These are phyloP conservation scores for Anguilla obscura DNA, from an alignment of 2,797 vertebrate genomes.

Conservation along the genomic window DNA sequence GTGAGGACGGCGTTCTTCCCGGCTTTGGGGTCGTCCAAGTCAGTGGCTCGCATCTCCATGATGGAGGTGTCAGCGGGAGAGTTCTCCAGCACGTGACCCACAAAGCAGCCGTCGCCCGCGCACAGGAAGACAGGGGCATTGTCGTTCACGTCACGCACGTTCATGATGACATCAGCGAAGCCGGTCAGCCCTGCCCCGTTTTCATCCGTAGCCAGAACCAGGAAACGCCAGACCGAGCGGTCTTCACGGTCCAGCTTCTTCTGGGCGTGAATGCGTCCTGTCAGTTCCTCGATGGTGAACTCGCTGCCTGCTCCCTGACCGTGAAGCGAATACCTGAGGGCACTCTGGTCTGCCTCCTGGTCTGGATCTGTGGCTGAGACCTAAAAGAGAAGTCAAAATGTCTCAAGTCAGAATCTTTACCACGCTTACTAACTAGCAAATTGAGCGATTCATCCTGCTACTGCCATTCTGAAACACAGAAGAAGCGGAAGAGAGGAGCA, in stretches of 20 bases:
- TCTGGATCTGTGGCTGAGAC: slow-evolving; percentile 86
- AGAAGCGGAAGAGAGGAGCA: slow-evolving; percentile 40
- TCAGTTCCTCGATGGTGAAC: slow-evolving; percentile 80
- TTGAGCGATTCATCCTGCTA: slow-evolving; percentile 13
- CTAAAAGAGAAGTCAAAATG: slow-evolving; percentile 56
- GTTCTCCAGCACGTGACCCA: slow-evolving; percentile 78
- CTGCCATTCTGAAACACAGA: not conserved
- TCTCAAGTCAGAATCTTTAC: slow-evolving; percentile 42
- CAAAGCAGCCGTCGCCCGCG: slow-evolving; percentile 74
- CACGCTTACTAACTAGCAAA: slow-evolving; percentile 57
- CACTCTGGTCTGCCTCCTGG: slow-evolving; percentile 79
- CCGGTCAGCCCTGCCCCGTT: slow-evolving; percentile 82
- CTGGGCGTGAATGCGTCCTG: slow-evolving; percentile 75
- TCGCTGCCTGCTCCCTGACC: slow-evolving; percentile 82
- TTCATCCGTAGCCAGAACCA: slow-evolving; percentile 86
- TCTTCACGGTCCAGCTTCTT: slow-evolving; percentile 80
- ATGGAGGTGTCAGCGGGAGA: slow-evolving; percentile 81
- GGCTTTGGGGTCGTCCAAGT: slow-evolving; percentile 82
- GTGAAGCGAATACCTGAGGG: slow-evolving; percentile 81
- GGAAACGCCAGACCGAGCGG: slow-evolving; percentile 77
- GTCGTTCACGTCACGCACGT: slow-evolving; percentile 83
- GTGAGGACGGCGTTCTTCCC: slow-evolving; percentile 77
- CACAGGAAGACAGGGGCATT: slow-evolving; percentile 83
- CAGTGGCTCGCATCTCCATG: slow-evolving; percentile 85
- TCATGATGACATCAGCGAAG: slow-evolving; percentile 84